These are phyloP conservation scores for Heliconius aoede DNA, from an alignment of 2,888 invertebrate species.

Conservation along the genomic window DNA sequence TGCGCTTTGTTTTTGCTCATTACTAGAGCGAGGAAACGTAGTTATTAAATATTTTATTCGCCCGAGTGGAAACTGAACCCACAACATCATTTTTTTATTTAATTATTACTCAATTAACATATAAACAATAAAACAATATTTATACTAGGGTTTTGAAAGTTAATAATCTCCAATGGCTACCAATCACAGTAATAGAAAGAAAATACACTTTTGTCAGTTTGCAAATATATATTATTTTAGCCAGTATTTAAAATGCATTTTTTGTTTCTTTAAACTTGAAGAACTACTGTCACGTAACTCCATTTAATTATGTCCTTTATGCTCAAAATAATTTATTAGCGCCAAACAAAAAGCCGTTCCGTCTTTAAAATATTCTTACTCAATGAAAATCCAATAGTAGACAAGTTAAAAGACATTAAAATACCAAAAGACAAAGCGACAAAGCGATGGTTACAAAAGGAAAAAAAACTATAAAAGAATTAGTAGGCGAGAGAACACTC, in stretches of 20 bases:
- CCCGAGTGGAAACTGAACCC: too few relatives aligned
- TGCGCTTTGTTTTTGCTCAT: too few relatives aligned
- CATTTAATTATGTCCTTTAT: background rate
- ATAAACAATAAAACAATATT: too few relatives aligned
- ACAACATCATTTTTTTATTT: too few relatives aligned
- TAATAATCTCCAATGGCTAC: too few relatives aligned
- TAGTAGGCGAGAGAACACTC: constrained; percentile 66
- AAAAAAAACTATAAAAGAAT: constrained; percentile 62
- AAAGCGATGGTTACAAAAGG: constrained; percentile 55
- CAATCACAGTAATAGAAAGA: too few relatives aligned
- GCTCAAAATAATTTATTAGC: background rate
- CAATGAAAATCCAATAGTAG: constrained; percentile 20
- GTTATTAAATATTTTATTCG: too few relatives aligned
- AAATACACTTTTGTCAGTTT: background rate
- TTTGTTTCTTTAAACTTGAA: background rate
- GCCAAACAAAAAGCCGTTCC: constrained; percentile 10
- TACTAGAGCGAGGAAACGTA: too few relatives aligned
- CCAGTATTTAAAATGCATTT: background rate
- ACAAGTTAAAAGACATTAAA: constrained; percentile 41
- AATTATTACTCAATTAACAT: too few relatives aligned
- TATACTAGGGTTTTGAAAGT: too few relatives aligned
- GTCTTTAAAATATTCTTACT: constrained; percentile 4
- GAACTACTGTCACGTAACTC: background rate
- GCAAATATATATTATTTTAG: background rate
- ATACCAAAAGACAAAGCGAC: constrained; percentile 48